Conservation (phyloP, 2,888 invertebrate genomes). For the Chrysina gloriosa region DNA sequence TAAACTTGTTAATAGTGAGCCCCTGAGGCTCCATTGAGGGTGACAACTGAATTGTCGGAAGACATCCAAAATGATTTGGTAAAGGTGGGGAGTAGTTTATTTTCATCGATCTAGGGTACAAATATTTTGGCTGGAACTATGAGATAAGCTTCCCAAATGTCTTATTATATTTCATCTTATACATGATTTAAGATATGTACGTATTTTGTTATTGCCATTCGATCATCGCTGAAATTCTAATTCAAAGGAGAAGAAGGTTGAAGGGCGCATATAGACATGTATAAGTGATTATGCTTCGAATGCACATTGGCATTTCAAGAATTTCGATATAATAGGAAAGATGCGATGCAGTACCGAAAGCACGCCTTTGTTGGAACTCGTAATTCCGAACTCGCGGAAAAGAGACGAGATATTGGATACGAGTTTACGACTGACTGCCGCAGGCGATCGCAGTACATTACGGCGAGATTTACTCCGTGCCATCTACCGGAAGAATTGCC, state of each 20-base stretch:
- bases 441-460: conserved; percentile 18
- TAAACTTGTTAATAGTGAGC: too few species aligned
- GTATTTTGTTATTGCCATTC: too few species aligned
- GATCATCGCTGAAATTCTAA: neutral
- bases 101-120: too few species aligned
- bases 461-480: conserved; percentile 20
- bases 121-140: too few species aligned
- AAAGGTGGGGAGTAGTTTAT: too few species aligned
- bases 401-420: conserved; percentile 26
- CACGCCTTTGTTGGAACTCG: conserved; percentile 5
- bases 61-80: too few species aligned
- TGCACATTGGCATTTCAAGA: neutral
- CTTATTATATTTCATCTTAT: too few species aligned
- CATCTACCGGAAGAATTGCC: conserved; percentile 18
- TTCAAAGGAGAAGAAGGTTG: neutral
- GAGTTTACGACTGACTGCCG: conserved; percentile 24
- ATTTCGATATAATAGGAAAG: conserved; percentile 5
- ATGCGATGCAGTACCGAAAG: conserved; percentile 8
- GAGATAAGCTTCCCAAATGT: too few species aligned
- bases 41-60: too few species aligned
- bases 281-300: neutral
- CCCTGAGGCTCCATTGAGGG: too few species aligned
- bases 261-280: neutral
- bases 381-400: conserved; percentile 10
- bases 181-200: too few species aligned